Evolutionary conservation across 2,888 invertebrate genomes (phyloP).

Genomic region (Eupithecia abbreviata): DNA sequence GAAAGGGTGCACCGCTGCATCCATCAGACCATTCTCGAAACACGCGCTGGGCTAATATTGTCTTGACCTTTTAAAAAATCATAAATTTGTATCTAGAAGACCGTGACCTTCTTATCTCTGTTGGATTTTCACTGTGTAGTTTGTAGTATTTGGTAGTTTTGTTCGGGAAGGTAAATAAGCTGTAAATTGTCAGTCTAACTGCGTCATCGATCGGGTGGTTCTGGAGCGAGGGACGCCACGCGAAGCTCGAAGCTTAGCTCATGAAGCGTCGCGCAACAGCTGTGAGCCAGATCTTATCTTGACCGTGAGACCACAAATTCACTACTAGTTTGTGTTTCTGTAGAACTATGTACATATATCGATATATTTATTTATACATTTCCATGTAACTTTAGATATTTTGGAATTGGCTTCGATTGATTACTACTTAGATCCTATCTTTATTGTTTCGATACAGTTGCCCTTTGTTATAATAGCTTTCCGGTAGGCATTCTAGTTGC

Average conservation of each 20-base stretch:
- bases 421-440: slow-evolving; percentile 27
- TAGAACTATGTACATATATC: slow-evolving; percentile 38
- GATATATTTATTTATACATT: slow-evolving; percentile 21
- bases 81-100: not conserved
- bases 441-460: slow-evolving; percentile 29
- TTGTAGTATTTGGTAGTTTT: slow-evolving; percentile 35
- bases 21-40: slow-evolving; percentile 49
- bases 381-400: slow-evolving; percentile 25
- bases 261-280: slow-evolving; percentile 73
- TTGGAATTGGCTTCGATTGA: slow-evolving; percentile 32
- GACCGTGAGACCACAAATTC: slow-evolving; percentile 76
- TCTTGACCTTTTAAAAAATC: slow-evolving; percentile 42
- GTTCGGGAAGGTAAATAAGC: slow-evolving; percentile 30
- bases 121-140: slow-evolving; percentile 14
- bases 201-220: slow-evolving; percentile 69
- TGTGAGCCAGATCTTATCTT: slow-evolving; percentile 77
- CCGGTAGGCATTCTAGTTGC: slow-evolving; percentile 37
- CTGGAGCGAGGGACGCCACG: slow-evolving; percentile 60
- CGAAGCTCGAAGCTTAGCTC: slow-evolving; percentile 56
- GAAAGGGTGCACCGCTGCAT: slow-evolving; percentile 73
- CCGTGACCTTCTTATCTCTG: slow-evolving; percentile 9
- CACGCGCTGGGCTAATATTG: slow-evolving; percentile 49
- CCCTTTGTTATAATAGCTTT: slow-evolving; percentile 36
- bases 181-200: slow-evolving; percentile 39
- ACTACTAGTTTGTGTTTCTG: slow-evolving; percentile 56